A percentile compares a stretch with the other conserved stretches of the same genome.
Evolutionary conservation across 2,113 vertebrate genomes (phyloP).

Genomic region (Tragelaphus imberbis): DNA sequence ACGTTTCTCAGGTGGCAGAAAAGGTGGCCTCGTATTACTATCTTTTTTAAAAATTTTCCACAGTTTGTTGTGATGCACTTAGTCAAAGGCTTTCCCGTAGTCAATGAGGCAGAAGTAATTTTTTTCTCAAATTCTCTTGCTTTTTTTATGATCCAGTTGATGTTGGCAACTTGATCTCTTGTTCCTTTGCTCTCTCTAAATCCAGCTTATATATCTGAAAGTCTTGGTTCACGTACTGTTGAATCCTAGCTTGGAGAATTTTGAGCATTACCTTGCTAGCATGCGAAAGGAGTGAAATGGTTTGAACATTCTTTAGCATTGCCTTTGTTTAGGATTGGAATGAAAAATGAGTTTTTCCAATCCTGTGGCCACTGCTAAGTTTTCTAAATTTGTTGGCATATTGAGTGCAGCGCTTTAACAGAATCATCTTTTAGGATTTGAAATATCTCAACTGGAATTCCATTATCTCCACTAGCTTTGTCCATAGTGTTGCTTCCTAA

Average conservation of each 20-base stretch:
- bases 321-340: neutral
- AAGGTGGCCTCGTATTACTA: neutral
- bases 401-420: neutral
- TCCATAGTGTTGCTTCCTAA: neutral
- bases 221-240: neutral
- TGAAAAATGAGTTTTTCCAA: neutral
- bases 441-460: neutral
- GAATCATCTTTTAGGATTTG: neutral
- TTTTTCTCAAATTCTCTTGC: neutral
- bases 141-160: neutral
- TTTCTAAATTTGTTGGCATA: neutral
- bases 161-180: neutral
- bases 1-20: neutral
- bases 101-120: neutral
- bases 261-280: neutral
- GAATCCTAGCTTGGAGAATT: neutral
- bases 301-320: neutral
- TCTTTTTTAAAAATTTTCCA: neutral
- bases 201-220: neutral
- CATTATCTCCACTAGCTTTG: neutral
- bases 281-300: neutral
- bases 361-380: neutral
- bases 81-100: neutral
- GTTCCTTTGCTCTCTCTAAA: neutral
- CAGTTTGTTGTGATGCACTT: neutral